phyloP scores from a whole-genome alignment of 2,113 vertebrate species.

The Rostratula benghalensis region DNA sequence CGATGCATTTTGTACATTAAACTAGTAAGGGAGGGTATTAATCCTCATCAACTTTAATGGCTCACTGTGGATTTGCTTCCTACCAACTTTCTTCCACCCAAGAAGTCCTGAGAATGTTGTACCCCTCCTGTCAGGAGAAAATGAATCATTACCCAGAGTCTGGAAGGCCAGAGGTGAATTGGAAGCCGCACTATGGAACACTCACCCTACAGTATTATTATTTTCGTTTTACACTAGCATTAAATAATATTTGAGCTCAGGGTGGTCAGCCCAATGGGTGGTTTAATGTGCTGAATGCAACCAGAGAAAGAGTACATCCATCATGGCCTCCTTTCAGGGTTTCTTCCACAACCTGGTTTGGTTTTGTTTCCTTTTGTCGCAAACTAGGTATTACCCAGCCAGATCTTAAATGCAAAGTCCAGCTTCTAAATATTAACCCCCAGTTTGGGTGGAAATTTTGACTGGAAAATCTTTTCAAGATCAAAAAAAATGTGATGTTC shows the following conservation, averaged over 20 bases:
- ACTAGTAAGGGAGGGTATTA: conserved; percentile 74
- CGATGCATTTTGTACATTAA: conserved; percentile 73
- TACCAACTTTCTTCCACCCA: conserved; percentile 78
- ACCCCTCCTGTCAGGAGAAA: conserved; percentile 72
- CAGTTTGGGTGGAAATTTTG: not conserved
- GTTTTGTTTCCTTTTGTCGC: not conserved
- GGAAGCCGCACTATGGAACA: conserved; percentile 64
- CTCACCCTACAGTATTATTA: conserved; percentile 65
- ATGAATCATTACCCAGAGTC: conserved; percentile 75
- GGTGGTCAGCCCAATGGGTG: conserved; percentile 54
- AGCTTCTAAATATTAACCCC: not conserved
- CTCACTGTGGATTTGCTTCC: conserved; percentile 72
- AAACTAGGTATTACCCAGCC: not conserved
- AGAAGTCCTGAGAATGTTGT: conserved; percentile 70
- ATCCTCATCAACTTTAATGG: conserved; percentile 80
- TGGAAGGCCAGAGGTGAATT: conserved; percentile 70
- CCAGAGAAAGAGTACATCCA: conserved; percentile 40
- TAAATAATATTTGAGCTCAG: conserved; percentile 60
- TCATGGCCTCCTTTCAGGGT: not conserved
- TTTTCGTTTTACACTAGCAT: conserved; percentile 69
- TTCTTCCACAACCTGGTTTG: not conserved
- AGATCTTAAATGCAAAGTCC: not conserved
- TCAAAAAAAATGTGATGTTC: not conserved
- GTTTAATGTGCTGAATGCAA: conserved; percentile 42
- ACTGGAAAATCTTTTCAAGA: conserved; percentile 12